Base-by-base conservation (phyloP, 2,888 invertebrate genomes). In the Caenorhabditis sinica region DNA sequence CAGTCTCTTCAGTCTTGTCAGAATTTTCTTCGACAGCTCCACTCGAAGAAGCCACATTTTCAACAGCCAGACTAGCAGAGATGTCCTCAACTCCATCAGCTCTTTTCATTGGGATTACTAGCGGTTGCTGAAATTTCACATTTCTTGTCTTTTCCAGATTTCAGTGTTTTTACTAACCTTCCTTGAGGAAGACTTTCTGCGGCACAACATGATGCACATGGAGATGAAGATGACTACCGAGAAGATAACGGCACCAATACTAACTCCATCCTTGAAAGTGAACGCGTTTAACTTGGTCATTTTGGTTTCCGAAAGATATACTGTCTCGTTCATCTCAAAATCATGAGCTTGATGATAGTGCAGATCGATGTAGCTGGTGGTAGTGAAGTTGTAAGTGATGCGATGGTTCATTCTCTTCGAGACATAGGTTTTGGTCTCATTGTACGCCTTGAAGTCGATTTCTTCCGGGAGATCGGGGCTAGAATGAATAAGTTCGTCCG, bases 331-430 rank as follows among this genome's bases (percentile, higher is more conserved):
- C n/a, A 20, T 20, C 49, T 49, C 20, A 11, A 49, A 20, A 20
- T 49, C 20, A 13, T 49, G 23, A 1, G 56, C 28, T 36, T 30
- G n/a, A n/a, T 20, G 3, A 20, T 8, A 49, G 0, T 28, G 56
- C 0, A 56, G 25, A 23, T 69, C 69, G 25, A 69, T 56, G 36
- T 36, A n/a, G 28, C 72, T 72, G 8, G 45, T 1, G 5, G 28
- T 15, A 6, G 49, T 28, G 23, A 73, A 73, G 8, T 61, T 73
- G 73, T 73, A 73, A 15, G 73, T 73, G 17, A 73, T 73, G 8
- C 49, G 20, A 33, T 73, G 73, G 5, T 49, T 33, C 23, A 20
- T 63, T 8, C 73, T 30, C 13, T 49, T 73, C 9, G 61, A 15
- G 49, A 61, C n/a, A 33, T n/a, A 73, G 6, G 51, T 40, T 6